Evolutionary conservation across 2,113 vertebrate genomes (phyloP).

Genomic region (Fulmarus glacialis): DNA sequence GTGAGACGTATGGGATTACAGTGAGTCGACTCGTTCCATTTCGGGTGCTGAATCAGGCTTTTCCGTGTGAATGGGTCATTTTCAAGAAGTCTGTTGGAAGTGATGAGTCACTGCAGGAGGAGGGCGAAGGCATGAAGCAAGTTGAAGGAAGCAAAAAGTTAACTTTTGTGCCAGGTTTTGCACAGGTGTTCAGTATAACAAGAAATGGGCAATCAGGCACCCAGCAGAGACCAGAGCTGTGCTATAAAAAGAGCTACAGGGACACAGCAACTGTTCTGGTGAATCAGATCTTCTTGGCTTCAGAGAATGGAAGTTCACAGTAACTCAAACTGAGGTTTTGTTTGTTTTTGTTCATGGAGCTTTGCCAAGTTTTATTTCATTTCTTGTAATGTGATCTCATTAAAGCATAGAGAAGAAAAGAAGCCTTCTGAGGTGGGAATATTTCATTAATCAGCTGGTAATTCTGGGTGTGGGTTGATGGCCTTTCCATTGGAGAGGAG

Average conservation of each 20-base stretch:
- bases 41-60: background rate
- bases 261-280: background rate
- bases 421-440: background rate
- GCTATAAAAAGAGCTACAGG: background rate
- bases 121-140: background rate
- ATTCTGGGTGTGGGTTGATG: background rate
- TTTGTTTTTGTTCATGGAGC: background rate
- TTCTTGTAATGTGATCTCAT: background rate
- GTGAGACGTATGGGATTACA: background rate
- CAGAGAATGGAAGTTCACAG: background rate
- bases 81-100: background rate
- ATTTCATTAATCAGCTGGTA: background rate
- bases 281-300: background rate
- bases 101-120: background rate
- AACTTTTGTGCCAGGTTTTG: background rate
- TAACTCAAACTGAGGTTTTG: background rate
- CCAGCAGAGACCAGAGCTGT: background rate
- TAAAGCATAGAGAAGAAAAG: background rate
- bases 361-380: background rate
- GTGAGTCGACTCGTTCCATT: accelerated
- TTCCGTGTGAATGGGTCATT: accelerated
- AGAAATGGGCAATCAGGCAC: background rate
- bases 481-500: background rate
- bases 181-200: background rate
- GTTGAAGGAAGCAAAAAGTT: background rate